Conservation (phyloP, 1,140 invertebrate species). For the Cataglyphis hispanica region DNA sequence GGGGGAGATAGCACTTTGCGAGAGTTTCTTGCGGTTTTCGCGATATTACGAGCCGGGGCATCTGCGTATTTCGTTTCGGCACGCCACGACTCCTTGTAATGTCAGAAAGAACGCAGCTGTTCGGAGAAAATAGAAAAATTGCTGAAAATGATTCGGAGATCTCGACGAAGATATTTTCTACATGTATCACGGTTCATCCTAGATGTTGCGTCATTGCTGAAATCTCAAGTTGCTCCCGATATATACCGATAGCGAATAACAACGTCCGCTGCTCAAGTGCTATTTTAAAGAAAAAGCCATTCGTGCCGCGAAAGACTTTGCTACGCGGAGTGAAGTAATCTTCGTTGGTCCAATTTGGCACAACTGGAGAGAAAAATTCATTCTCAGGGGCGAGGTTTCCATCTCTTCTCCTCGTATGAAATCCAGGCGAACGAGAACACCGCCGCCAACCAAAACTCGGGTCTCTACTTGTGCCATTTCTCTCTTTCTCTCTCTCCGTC, state of each 20-base stretch:
- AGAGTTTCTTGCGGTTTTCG: conserved; percentile 74
- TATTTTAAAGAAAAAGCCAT: conserved; percentile 13
- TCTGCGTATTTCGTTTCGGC: conserved; percentile 51
- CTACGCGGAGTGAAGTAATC: conserved; percentile 62
- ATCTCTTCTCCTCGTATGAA: conserved; percentile 70
- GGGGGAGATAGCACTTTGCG: conserved; percentile 69
- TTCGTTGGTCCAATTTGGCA: conserved; percentile 74
- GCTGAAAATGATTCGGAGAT: not conserved
- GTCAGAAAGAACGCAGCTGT: conserved; percentile 16
- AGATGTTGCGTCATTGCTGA: not conserved
- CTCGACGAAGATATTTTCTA: not conserved
- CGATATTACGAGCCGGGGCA: conserved; percentile 69
- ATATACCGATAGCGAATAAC: conserved; percentile 9
- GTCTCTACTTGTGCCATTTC: conserved; percentile 58
- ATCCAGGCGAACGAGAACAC: conserved; percentile 72
- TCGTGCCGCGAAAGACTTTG: not conserved
- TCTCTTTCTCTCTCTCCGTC: conserved; percentile 49
- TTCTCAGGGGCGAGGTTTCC: conserved; percentile 69
- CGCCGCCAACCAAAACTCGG: conserved; percentile 69
- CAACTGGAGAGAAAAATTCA: conserved; percentile 69
- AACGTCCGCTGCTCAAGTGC: not conserved
- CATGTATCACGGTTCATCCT: no score
- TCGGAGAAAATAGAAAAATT: not conserved
- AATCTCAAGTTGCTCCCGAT: conserved; percentile 10
- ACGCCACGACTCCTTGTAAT: conserved; percentile 38